A percentile compares a stretch with the other conserved stretches of the same genome.
phyloP scores from a whole-genome alignment of 2,888 invertebrate genomes.

The Aradus depressus region DNA sequence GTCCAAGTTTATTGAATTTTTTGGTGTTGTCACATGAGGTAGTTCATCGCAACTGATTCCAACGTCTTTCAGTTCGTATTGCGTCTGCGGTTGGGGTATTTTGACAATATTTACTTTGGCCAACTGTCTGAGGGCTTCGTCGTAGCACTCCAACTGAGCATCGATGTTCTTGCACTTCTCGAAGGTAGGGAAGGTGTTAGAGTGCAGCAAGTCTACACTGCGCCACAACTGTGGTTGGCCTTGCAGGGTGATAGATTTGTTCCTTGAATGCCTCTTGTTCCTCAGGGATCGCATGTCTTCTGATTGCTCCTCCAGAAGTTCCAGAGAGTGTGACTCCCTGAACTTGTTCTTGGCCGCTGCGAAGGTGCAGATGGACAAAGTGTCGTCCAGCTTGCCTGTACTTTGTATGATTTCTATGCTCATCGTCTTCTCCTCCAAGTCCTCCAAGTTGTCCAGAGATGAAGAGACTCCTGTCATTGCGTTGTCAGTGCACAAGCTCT shows the following conservation, averaged over 20 bases:
- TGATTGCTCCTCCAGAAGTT: conserved; percentile 27
- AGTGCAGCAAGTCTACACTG: conserved; percentile 27
- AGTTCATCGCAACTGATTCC: background rate
- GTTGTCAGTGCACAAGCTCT: conserved; percentile 21
- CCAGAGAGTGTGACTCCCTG: conserved; percentile 31
- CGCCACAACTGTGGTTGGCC: conserved; percentile 29
- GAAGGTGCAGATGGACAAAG: conserved; percentile 22
- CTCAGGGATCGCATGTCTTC: conserved; percentile 21
- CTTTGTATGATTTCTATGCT: conserved; percentile 27
- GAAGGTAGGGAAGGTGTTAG: conserved; percentile 21
- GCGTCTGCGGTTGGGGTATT: conserved; percentile 4
- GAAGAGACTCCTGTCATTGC: conserved; percentile 22
- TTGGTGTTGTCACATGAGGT: background rate
- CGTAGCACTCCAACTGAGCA: conserved; percentile 33
- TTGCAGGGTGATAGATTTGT: conserved; percentile 31
- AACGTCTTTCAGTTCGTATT: conserved; percentile 1
- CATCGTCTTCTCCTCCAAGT: conserved; percentile 23
- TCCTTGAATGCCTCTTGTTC: conserved; percentile 30
- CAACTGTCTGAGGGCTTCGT: conserved; percentile 33
- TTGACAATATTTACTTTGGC: conserved; percentile 28
- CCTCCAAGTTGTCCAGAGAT: conserved; percentile 25
- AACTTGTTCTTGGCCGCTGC: conserved; percentile 23
- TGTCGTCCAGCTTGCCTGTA: conserved; percentile 25
- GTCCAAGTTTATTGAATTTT: background rate
- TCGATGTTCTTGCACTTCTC: conserved; percentile 30